Conservation (phyloP, 2,888 invertebrate species). For the Hemicrepidius hirtus region DNA sequence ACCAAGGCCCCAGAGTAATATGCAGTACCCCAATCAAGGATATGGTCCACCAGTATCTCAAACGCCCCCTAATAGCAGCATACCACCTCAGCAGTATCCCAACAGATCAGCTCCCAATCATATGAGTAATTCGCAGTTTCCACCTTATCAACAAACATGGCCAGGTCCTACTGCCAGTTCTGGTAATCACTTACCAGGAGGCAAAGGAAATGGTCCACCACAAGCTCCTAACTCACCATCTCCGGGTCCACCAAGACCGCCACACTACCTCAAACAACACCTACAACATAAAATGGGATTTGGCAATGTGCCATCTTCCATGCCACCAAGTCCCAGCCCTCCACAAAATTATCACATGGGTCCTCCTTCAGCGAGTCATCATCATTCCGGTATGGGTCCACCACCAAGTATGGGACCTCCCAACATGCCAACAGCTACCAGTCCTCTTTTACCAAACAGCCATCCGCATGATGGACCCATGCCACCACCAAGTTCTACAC, state of each 20-base stretch:
- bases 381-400: slow-evolving; percentile 73
- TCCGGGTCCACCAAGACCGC: slow-evolving; percentile 73
- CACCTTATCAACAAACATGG: slow-evolving; percentile 69
- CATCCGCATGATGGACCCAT: slow-evolving; percentile 71
- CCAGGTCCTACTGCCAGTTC: slow-evolving; percentile 61
- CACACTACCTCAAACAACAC: slow-evolving; percentile 82
- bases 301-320: slow-evolving; percentile 71
- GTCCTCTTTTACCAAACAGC: slow-evolving; percentile 70
- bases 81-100: slow-evolving; percentile 74
- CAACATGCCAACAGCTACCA: slow-evolving; percentile 78
- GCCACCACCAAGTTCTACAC: slow-evolving; percentile 76
- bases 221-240: slow-evolving; percentile 73
- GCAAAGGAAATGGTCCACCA: slow-evolving; percentile 66
- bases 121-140: slow-evolving; percentile 72
- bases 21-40: slow-evolving; percentile 74
- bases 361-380: slow-evolving; percentile 75
- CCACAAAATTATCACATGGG: slow-evolving; percentile 76
- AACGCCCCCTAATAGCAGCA: slow-evolving; percentile 66
- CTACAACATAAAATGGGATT: slow-evolving; percentile 82
- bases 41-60: slow-evolving; percentile 75
- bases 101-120: slow-evolving; percentile 76
- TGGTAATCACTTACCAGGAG: slow-evolving; percentile 60
- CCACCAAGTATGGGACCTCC: slow-evolving; percentile 77
- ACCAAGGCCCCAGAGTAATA: slow-evolving; percentile 70
- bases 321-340: slow-evolving; percentile 78